These are phyloP conservation scores for Microtus richardsoni DNA, from an alignment of 2,113 vertebrate species.

Conservation along the genomic window DNA sequence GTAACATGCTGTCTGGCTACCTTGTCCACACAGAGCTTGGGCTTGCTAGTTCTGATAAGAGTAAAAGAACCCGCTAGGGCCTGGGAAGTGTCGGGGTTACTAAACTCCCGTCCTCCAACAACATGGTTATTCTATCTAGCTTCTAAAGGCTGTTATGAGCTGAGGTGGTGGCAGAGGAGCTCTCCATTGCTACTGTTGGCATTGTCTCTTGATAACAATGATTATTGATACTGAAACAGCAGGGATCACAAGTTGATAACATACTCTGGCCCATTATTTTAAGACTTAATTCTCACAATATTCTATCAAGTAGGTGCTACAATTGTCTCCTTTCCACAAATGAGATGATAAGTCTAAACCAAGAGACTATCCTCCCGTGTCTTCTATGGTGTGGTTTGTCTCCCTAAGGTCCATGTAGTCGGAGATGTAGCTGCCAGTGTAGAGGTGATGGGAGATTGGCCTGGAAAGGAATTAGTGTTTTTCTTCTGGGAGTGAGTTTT, in stretches of 20 bases:
- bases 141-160: background rate
- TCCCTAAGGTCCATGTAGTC: background rate
- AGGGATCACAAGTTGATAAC: background rate
- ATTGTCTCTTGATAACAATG: background rate
- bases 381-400: background rate
- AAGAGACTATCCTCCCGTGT: background rate
- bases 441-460: background rate
- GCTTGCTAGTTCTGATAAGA: background rate
- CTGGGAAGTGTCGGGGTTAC: background rate
- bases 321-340: background rate
- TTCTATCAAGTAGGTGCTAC: background rate
- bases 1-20: fast-evolving
- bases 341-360: background rate
- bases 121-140: fast-evolving
- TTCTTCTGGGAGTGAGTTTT: background rate
- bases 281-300: background rate
- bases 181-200: background rate
- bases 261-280: background rate
- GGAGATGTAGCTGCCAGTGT: background rate
- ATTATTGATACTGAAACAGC: background rate
- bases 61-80: background rate
- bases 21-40: background rate
- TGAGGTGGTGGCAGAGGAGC: fast-evolving
- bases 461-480: background rate
- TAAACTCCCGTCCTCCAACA: background rate